Evolutionary conservation across 1,140 invertebrate species (phyloP).

Genomic region (Zaprionus davidi): DNA sequence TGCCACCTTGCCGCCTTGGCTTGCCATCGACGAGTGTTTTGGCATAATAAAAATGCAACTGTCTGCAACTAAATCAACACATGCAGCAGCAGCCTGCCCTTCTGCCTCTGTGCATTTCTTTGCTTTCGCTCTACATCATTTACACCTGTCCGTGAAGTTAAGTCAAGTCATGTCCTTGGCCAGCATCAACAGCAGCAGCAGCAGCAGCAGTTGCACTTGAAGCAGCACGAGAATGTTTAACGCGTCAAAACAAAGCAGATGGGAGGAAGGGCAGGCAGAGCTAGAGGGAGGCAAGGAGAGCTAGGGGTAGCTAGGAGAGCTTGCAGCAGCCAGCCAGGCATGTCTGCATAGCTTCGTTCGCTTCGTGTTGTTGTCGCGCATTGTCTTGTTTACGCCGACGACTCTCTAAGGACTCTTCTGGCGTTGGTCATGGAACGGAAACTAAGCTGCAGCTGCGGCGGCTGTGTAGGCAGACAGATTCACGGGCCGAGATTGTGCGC

Average conservation of each 20-base stretch:
- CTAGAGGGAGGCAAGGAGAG: neutral
- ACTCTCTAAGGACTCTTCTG: slow-evolving; percentile 74
- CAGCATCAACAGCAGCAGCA: slow-evolving; percentile 25
- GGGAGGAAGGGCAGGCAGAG: neutral
- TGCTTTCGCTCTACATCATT: slow-evolving; percentile 62
- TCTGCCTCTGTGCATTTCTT: slow-evolving; percentile 45
- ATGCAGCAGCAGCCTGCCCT: neutral
- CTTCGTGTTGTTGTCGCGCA: slow-evolving; percentile 34
- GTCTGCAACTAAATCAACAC: slow-evolving; percentile 59
- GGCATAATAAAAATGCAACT: slow-evolving; percentile 73
- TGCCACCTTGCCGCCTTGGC: slow-evolving; percentile 51
- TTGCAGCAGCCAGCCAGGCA: neutral
- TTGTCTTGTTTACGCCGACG: slow-evolving; percentile 75
- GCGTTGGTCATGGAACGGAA: slow-evolving; percentile 56
- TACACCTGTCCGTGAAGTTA: slow-evolving; percentile 68
- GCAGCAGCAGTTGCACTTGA: slow-evolving; percentile 54
- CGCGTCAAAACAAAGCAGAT: slow-evolving; percentile 62
- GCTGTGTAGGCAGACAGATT: slow-evolving; percentile 36
- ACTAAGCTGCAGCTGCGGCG: slow-evolving; percentile 27
- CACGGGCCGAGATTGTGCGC: slow-evolving; percentile 32
- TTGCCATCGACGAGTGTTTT: slow-evolving; percentile 55
- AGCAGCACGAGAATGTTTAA: slow-evolving; percentile 68
- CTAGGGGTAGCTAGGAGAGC: neutral
- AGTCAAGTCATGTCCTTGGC: slow-evolving; percentile 68
- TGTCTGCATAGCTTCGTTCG: slow-evolving; percentile 21